These are phyloP conservation scores for Amphilophus citrinellus DNA, from an alignment of 2,113 vertebrate species.

Conservation along the genomic window DNA sequence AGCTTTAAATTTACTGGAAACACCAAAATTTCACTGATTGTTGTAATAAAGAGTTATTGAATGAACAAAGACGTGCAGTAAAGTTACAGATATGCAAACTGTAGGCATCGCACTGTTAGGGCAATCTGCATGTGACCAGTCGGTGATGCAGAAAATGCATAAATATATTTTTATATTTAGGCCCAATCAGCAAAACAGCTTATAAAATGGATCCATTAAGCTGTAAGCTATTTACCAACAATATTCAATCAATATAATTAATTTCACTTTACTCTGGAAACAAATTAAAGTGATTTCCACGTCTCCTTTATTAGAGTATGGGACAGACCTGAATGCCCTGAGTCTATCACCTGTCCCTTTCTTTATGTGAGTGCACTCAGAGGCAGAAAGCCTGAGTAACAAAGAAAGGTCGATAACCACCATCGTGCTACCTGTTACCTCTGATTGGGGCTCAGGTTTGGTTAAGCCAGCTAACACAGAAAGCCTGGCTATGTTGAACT, in stretches of 20 bases:
- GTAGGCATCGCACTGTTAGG: too few species aligned
- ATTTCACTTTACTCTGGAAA: not conserved
- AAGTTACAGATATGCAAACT: not conserved
- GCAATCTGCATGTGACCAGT: too few species aligned
- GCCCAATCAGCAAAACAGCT: not conserved
- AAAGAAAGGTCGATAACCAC: not conserved
- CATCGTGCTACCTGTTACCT: not conserved
- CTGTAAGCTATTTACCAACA: not conserved
- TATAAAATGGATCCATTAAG: not conserved
- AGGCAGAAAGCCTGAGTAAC: not conserved
- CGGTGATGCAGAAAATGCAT: not conserved
- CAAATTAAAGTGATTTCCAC: not conserved
- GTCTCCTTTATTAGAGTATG: too few species aligned
- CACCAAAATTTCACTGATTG: not conserved
- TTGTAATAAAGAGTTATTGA: not conserved
- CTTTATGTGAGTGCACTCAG: not conserved
- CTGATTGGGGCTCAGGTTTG: not conserved
- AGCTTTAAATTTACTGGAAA: too few species aligned
- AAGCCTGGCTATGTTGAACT: not conserved
- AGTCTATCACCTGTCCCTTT: not conserved
- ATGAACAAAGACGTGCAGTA: fast-evolving
- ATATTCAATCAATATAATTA: not conserved
- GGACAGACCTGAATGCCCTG: too few species aligned
- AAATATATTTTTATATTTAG: not conserved
- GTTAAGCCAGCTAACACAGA: not conserved